These are phyloP conservation scores for Microctenopoma stevenorrisi DNA, from an alignment of 2,797 vertebrate species.

Conservation along the genomic window DNA sequence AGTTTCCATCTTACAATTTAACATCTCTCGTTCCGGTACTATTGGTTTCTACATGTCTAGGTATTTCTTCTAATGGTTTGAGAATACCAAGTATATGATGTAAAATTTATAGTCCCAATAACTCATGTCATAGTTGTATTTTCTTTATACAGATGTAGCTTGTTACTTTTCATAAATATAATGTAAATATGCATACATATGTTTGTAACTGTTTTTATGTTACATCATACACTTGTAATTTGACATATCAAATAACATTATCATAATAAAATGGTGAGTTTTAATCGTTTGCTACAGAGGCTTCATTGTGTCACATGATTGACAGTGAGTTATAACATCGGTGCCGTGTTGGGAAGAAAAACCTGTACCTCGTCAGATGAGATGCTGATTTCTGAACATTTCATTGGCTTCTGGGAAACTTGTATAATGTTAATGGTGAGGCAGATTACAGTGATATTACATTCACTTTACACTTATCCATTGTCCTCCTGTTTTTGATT, in stretches of 20 bases:
- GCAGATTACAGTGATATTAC: no score
- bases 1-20: slow-evolving; percentile 88
- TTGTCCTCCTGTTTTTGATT: neutral
- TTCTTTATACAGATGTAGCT: slow-evolving; percentile 91
- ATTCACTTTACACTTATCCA: no score
- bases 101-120: slow-evolving; percentile 93
- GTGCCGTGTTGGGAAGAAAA: no score
- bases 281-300: slow-evolving; percentile 79
- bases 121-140: slow-evolving; percentile 91
- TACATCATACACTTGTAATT: slow-evolving; percentile 95
- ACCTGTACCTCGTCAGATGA: no score
- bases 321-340: no score
- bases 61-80: slow-evolving; percentile 83
- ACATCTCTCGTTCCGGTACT: slow-evolving; percentile 87
- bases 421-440: no score
- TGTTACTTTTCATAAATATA: slow-evolving; percentile 92
- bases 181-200: slow-evolving; percentile 97
- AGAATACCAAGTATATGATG: slow-evolving; percentile 89
- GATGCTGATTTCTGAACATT: no score
- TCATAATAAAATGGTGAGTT: slow-evolving; percentile 93
- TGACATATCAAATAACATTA: slow-evolving; percentile 93
- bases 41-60: slow-evolving; percentile 83
- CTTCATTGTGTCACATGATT: slow-evolving; percentile 37
- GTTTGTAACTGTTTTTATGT: slow-evolving; percentile 96
- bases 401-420: no score